Base-by-base conservation (phyloP, 2,888 invertebrate genomes). In the Cepaea hortensis region DNA sequence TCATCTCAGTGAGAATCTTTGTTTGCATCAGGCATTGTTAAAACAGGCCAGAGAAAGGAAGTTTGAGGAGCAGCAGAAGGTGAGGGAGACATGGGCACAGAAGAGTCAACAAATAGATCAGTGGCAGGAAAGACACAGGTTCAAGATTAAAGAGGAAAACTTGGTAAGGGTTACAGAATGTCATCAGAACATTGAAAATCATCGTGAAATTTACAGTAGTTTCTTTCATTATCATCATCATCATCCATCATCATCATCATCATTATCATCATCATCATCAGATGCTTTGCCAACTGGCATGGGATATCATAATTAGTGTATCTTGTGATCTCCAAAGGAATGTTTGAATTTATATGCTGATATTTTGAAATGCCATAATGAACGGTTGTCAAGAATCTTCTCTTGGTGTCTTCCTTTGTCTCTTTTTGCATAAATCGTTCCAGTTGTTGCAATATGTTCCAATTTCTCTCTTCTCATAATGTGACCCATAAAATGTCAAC, bases 71-170 rank as follows among this genome's bases (percentile, higher is more conserved):
- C 20, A 70, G 20, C 86, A 83, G 23, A 55, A 2, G 9, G 15
- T 70, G 68, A 46, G 18, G 55, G 68, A 87, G 61, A n/a, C 35
- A 50, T 73, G 87, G 84, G 84, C 70, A 9, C 48, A 77, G 15
- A 87, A 73, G 62, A 75, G 80, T 72, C 83, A 79, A 61, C 77
- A 84, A 62, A 87, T 87, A 61, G 84, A 84, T 46, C 61, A 35
- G 23, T 87, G 87, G 87, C 87, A 87, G 65, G 80, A 87, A 84
- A 87, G 62, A 77, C 65, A 79, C 20, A 46, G 61, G 18, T 35
- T 55, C 48, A 72, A 87, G 73, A 87, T 87, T n/a, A 83, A 75
- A 70, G 87, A 87, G 46, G 84, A 87, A 35, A 72, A 48, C 62
- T n/a, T 73, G 87, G 87, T 84, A 79, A 79, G 75, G n/a, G 50